phyloP scores from a whole-genome alignment of 2,888 invertebrate species.

The Sarcophaga caerulescens region DNA sequence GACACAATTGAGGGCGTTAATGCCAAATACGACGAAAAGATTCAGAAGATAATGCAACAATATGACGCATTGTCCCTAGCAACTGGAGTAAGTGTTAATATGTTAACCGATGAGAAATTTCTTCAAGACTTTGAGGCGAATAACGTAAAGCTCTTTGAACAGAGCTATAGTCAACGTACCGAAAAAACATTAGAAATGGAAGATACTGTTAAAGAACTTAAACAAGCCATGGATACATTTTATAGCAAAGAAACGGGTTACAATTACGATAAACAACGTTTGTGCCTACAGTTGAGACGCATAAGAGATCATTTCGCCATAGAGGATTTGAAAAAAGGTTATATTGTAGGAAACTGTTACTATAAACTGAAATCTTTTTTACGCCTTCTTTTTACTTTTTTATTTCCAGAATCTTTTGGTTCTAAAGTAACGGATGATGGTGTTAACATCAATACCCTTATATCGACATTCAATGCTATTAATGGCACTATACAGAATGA shows the following conservation, averaged over 20 bases:
- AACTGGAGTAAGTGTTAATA: slow-evolving; percentile 56
- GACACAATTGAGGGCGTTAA: slow-evolving; percentile 71
- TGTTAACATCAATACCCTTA: slow-evolving; percentile 71
- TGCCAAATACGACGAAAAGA: slow-evolving; percentile 69
- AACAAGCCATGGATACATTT: slow-evolving; percentile 75
- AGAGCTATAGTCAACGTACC: slow-evolving; percentile 64
- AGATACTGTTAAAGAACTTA: slow-evolving; percentile 69
- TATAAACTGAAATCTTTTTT: not conserved
- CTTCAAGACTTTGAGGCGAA: slow-evolving; percentile 70
- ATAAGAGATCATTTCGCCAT: slow-evolving; percentile 67
- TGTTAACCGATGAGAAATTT: slow-evolving; percentile 72
- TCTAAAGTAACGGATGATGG: slow-evolving; percentile 52
- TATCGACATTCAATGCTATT: slow-evolving; percentile 73
- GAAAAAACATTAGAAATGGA: slow-evolving; percentile 69
- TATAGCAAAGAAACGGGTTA: slow-evolving; percentile 72
- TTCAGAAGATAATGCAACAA: slow-evolving; percentile 66
- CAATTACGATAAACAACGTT: slow-evolving; percentile 73
- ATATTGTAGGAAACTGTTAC: not conserved
- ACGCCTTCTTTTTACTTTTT: not conserved
- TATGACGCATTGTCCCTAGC: slow-evolving; percentile 68
- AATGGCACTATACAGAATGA: slow-evolving; percentile 74
- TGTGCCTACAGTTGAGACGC: slow-evolving; percentile 71
- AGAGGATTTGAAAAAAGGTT: slow-evolving; percentile 56
- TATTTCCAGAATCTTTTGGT: slow-evolving; percentile 54
- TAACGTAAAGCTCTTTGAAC: slow-evolving; percentile 70